These are phyloP conservation scores for Limanda limanda DNA, from an alignment of 2,113 vertebrate genomes.

Conservation along the genomic window DNA sequence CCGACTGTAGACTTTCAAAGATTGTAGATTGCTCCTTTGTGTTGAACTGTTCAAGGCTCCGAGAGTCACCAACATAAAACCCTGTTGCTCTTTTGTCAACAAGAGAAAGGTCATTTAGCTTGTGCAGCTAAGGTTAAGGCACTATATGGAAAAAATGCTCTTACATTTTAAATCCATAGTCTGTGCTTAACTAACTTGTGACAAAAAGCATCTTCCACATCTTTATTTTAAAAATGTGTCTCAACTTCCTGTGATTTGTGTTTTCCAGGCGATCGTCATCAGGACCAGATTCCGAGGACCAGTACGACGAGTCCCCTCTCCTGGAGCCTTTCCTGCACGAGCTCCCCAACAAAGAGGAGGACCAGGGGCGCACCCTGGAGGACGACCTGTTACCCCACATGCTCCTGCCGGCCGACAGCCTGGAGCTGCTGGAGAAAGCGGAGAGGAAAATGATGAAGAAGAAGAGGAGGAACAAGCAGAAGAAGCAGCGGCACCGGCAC, in stretches of 20 bases:
- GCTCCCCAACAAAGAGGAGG: constrained; percentile 68
- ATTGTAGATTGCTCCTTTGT: not conserved
- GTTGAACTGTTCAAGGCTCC: not conserved
- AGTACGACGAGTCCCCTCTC: constrained; percentile 20
- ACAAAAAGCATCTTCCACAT: not conserved
- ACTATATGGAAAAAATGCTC: too few species aligned
- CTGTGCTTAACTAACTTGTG: not conserved
- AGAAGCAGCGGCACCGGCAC: constrained; percentile 83
- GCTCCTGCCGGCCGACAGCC: constrained; percentile 75
- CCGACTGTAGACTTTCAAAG: not conserved
- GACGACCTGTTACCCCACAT: constrained; percentile 76
- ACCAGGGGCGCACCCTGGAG: constrained; percentile 20
- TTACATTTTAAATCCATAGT: too few species aligned
- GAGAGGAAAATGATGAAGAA: constrained; percentile 86
- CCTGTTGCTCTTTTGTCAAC: too few species aligned
- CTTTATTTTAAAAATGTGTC: not conserved
- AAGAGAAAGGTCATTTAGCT: too few species aligned
- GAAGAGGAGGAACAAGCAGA: constrained; percentile 80
- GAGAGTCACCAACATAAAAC: not conserved
- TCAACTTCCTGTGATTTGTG: not conserved
- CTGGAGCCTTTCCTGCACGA: constrained; percentile 80
- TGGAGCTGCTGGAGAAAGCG: constrained; percentile 76
- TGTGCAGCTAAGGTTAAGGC: too few species aligned
- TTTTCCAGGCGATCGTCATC: constrained; percentile 55
- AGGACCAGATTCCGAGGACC: constrained; percentile 56